These are phyloP conservation scores for Gymnothorax javanicus DNA, from an alignment of 2,797 vertebrate species.

Conservation along the genomic window DNA sequence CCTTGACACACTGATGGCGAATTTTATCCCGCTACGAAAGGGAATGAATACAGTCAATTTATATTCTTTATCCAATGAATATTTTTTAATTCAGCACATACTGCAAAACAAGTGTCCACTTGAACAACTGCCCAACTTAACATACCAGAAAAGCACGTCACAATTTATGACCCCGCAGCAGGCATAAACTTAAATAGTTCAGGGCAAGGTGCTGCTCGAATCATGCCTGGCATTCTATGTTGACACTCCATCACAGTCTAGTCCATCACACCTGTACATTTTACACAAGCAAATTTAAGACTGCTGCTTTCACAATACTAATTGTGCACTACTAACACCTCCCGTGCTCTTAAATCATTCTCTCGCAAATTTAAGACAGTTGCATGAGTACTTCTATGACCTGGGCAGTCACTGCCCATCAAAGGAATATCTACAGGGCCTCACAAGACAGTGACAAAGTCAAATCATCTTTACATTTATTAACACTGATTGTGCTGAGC, in stretches of 20 bases:
- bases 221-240: not conserved
- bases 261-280: not conserved
- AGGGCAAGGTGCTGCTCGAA: not conserved
- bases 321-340: not conserved
- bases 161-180: not conserved
- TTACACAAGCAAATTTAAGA: constrained; percentile 2
- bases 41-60: not conserved
- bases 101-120: not conserved
- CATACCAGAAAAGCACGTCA: not conserved
- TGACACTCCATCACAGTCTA: not conserved
- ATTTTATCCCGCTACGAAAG: not conserved
- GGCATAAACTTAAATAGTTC: not conserved
- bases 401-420: not conserved
- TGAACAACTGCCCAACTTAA: not conserved
- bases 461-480: not conserved
- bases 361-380: no score
- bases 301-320: not conserved
- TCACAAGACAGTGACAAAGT: not conserved
- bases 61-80: not conserved
- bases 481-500: no score
- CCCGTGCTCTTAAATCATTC: not conserved
- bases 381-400: not conserved
- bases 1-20: not conserved
- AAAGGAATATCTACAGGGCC: not conserved
- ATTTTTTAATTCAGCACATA: not conserved